Percentiles rank a stretch among this genome's conserved stretches.
phyloP scores from a whole-genome alignment of 2,888 invertebrate genomes.

The Pediacus dermestoides region DNA sequence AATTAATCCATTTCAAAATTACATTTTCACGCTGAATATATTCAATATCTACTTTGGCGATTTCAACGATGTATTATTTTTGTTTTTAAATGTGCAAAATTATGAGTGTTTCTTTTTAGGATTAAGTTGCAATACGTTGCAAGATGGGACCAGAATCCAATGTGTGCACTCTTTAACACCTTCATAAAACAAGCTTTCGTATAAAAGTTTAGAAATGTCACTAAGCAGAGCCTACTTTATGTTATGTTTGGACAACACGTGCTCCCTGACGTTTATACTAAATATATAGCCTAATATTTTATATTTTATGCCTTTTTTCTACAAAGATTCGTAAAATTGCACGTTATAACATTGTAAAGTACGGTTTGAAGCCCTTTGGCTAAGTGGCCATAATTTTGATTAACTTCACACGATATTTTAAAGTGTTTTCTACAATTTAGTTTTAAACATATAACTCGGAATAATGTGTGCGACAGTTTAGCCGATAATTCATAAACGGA shows the following conservation, averaged over 20 bases:
- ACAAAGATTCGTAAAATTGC: constrained; percentile 29
- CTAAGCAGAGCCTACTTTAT: constrained; percentile 45
- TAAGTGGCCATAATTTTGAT: constrained; percentile 27
- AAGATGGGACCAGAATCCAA: no score
- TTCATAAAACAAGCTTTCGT: constrained; percentile 35
- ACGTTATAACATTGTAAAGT: constrained; percentile 24
- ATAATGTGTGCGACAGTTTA: no score
- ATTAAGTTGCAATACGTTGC: no score
- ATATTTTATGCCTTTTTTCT: constrained; percentile 41
- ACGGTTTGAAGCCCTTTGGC: constrained; percentile 18
- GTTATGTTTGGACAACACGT: constrained; percentile 49
- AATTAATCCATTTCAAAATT: no score
- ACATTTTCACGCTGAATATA: no score
- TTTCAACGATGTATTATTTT: no score
- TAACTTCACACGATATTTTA: constrained; percentile 14
- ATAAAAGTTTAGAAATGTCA: constrained; percentile 44
- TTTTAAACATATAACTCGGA: no score
- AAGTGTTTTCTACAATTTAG: constrained; percentile 1
- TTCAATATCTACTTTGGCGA: no score
- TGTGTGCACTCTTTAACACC: no score
- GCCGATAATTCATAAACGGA: no score
- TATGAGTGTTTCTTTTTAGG: no score
- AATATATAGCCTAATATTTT: constrained; percentile 46
- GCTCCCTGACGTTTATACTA: constrained; percentile 46
- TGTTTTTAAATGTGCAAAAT: no score